phyloP scores from a whole-genome alignment of 2,797 vertebrate species.

The Glyptemys insculpta region DNA sequence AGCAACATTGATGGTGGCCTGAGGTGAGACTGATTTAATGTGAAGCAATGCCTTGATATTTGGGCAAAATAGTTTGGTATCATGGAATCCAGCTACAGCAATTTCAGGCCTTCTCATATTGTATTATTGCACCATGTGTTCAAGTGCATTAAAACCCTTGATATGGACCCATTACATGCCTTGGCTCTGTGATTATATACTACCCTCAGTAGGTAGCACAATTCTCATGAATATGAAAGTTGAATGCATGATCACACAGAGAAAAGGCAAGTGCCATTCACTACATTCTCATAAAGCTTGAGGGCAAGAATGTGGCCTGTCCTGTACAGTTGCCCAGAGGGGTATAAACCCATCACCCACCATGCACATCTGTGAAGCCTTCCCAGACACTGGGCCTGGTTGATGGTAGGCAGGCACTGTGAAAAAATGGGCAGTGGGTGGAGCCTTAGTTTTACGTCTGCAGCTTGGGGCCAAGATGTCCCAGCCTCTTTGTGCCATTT shows the following conservation, averaged over 20 bases:
- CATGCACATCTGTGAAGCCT: not conserved
- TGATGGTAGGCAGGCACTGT: not conserved
- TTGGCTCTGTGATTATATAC: not conserved
- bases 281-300: not conserved
- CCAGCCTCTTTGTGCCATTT: not conserved
- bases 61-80: not conserved
- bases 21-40: constrained; percentile 13
- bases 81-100: not conserved
- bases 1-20: not conserved
- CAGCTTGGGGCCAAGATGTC: not conserved
- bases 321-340: not conserved
- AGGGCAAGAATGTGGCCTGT: not conserved
- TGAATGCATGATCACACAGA: not conserved
- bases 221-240: constrained; percentile 11
- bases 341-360: not conserved
- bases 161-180: not conserved
- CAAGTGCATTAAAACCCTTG: not conserved
- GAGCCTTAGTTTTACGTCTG: not conserved
- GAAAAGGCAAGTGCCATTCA: not conserved
- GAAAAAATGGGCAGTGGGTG: not conserved
- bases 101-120: not conserved
- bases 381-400: not conserved
- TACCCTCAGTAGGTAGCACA: not conserved
- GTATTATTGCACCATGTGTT: not conserved
- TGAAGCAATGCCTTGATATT: not conserved